A percentile compares a stretch with the other conserved stretches of the same genome.
phyloP scores from a whole-genome alignment of 2,113 vertebrate species.

The Hyperopisus bebe region DNA sequence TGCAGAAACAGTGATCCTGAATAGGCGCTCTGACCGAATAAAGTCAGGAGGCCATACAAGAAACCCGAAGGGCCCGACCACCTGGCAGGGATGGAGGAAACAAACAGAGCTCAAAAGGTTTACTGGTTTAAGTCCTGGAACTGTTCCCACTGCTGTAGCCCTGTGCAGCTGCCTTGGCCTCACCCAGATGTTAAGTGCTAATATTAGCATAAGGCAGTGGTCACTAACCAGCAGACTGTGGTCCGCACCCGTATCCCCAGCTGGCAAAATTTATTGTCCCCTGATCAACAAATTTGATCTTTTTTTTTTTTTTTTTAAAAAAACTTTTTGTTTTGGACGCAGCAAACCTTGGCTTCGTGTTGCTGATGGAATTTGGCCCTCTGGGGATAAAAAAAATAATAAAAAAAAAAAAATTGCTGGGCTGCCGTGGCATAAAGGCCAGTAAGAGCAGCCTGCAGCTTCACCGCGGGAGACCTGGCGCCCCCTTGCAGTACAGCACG shows the following conservation, averaged over 20 bases:
- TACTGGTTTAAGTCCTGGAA: neutral
- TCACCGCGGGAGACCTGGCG: neutral
- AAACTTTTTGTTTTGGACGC: neutral
- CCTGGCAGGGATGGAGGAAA: neutral
- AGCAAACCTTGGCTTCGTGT: neutral
- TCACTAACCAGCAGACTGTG: neutral
- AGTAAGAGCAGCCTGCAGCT: neutral
- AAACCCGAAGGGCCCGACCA: neutral
- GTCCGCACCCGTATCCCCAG: neutral
- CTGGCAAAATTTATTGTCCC: neutral
- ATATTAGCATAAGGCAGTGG: neutral
- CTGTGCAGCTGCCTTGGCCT: neutral
- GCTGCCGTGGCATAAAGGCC: neutral
- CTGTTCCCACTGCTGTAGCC: neutral
- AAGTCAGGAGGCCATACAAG: neutral
- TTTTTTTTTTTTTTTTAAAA: neutral
- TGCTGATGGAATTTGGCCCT: neutral
- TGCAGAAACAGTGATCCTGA: neutral
- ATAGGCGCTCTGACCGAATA: neutral
- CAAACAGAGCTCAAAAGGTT: neutral
- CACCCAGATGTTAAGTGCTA: neutral
- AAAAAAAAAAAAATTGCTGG: neutral
- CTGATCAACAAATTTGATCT: neutral
- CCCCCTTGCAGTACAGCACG: neutral
- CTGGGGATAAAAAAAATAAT: neutral